These are phyloP conservation scores for Pyrgus malvae DNA, from an alignment of 2,888 invertebrate genomes.

Conservation along the genomic window DNA sequence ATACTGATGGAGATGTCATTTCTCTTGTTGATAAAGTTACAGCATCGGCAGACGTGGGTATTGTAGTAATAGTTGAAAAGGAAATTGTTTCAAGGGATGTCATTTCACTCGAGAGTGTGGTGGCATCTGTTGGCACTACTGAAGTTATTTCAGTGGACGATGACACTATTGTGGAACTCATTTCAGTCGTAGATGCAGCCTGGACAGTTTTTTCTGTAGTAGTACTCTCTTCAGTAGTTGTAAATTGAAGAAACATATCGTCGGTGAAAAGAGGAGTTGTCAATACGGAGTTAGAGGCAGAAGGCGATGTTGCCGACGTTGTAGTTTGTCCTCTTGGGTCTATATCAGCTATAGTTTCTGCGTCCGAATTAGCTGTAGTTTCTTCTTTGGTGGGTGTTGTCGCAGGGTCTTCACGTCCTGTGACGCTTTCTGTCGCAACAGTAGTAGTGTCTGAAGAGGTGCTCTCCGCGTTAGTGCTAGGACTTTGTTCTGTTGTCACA, in stretches of 20 bases:
- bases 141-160: constrained; percentile 38
- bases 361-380: constrained; percentile 55
- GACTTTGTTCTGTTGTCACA: constrained; percentile 29
- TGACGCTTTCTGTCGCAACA: constrained; percentile 42
- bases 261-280: not conserved
- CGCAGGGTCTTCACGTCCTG: constrained; percentile 42
- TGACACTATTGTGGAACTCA: not conserved
- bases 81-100: constrained; percentile 24
- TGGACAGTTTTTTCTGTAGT: not conserved
- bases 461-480: constrained; percentile 35
- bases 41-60: not conserved
- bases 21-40: constrained; percentile 20
- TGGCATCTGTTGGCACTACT: constrained; percentile 23
- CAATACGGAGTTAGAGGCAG: constrained; percentile 45
- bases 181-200: not conserved
- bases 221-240: not conserved
- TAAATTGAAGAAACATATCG: not conserved
- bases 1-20: constrained; percentile 15
- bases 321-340: constrained; percentile 49
- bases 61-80: constrained; percentile 10
- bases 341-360: constrained; percentile 51
- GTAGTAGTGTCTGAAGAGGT: constrained; percentile 29
- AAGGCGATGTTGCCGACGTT: constrained; percentile 45
- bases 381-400: constrained; percentile 47
- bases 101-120: constrained; percentile 13